Percentiles rank a stretch among this genome's conserved stretches.
Conservation (phyloP, 2,797 vertebrate species). For the Typhlichthys subterraneus region DNA sequence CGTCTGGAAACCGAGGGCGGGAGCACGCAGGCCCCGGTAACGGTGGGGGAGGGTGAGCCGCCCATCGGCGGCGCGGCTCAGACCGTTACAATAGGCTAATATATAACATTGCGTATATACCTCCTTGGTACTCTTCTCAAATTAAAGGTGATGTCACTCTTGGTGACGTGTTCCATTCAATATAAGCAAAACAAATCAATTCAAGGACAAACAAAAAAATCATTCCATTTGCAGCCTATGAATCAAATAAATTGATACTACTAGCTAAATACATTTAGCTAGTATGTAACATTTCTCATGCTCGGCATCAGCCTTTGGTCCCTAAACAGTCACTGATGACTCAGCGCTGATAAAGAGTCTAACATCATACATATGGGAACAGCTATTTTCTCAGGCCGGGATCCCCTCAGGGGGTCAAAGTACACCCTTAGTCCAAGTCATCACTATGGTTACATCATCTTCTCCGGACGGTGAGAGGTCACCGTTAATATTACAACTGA, state of each 20-base stretch:
- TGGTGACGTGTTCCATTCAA: too few species aligned
- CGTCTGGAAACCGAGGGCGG: too few species aligned
- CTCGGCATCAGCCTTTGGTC: too few species aligned
- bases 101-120: too few species aligned
- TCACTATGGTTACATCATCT: conserved; percentile 53
- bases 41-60: too few species aligned
- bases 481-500: conserved; percentile 32
- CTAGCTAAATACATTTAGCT: too few species aligned
- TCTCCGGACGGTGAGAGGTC: conserved; percentile 39
- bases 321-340: conserved; percentile 1
- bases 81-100: background rate
- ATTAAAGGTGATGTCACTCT: too few species aligned
- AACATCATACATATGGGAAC: conserved; percentile 46
- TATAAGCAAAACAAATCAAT: too few species aligned
- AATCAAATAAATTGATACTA: too few species aligned
- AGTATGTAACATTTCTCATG: background rate
- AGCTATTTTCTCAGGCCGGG: conserved; percentile 48
- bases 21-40: too few species aligned
- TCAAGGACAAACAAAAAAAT: background rate
- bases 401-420: conserved; percentile 53
- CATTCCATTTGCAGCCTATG: background rate
- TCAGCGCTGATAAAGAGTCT: conserved; percentile 28
- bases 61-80: too few species aligned
- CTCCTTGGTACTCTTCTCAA: too few species aligned
- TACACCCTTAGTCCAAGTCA: conserved; percentile 22